Evolutionary conservation across 2,888 invertebrate genomes (phyloP).

Genomic region (Dione juno): DNA sequence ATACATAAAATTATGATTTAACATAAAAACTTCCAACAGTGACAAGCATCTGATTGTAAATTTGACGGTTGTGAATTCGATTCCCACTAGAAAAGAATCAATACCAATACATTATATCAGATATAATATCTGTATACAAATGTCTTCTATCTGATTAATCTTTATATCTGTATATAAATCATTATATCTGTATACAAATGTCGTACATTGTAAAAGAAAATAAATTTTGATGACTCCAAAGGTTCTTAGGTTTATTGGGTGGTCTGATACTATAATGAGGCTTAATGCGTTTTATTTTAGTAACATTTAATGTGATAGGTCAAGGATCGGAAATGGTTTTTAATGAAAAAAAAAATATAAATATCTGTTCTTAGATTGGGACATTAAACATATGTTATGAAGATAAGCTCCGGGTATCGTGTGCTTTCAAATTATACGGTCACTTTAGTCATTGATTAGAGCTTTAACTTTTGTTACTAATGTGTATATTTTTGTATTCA

Average conservation of each 20-base stretch:
- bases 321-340: constrained; percentile 47
- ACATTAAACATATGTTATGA: constrained; percentile 19
- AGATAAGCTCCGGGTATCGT: constrained; percentile 1
- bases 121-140: too few species aligned
- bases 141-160: too few species aligned
- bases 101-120: too few species aligned
- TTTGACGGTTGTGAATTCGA: too few species aligned
- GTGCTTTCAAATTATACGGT: constrained; percentile 2
- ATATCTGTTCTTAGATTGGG: constrained; percentile 25
- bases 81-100: too few species aligned
- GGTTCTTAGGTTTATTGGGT: constrained; percentile 55
- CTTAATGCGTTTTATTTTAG: constrained; percentile 52
- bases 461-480: neutral
- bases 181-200: neutral
- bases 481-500: neutral
- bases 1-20: too few species aligned
- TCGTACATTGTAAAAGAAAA: constrained; percentile 46
- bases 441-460: neutral
- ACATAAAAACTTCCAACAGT: too few species aligned
- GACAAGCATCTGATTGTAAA: too few species aligned
- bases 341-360: constrained; percentile 37
- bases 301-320: constrained; percentile 49
- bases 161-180: neutral
- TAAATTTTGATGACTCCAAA: constrained; percentile 48
- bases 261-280: constrained; percentile 55